phyloP scores from a whole-genome alignment of 2,113 vertebrate species.

The Notechis scutatus region DNA sequence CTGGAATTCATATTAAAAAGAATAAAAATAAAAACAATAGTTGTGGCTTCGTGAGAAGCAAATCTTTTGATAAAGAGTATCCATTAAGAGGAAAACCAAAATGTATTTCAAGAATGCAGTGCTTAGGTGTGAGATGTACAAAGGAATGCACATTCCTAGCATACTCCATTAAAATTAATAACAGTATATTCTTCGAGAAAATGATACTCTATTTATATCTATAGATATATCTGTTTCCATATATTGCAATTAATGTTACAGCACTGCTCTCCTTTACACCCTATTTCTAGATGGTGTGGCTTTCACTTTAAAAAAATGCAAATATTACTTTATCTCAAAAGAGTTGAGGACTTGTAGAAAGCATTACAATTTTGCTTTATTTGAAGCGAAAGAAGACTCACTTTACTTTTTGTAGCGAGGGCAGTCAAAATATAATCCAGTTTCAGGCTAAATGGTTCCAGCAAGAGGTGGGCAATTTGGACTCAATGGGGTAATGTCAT shows the following conservation, averaged over 20 bases:
- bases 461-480: slow-evolving; percentile 43
- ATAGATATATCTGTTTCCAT: slow-evolving; percentile 40
- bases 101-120: slow-evolving; percentile 52
- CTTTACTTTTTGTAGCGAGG: background rate
- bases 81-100: slow-evolving; percentile 55
- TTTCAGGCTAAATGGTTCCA: slow-evolving; percentile 17
- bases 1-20: slow-evolving; percentile 72
- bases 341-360: slow-evolving; percentile 18
- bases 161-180: slow-evolving; percentile 48
- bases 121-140: slow-evolving; percentile 49
- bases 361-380: slow-evolving; percentile 31
- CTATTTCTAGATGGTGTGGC: slow-evolving; percentile 39
- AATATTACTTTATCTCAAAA: background rate
- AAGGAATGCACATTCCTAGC: slow-evolving; percentile 59
- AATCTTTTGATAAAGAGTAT: slow-evolving; percentile 57
- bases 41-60: slow-evolving; percentile 56
- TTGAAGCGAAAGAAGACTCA: background rate
- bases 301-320: slow-evolving; percentile 33
- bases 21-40: slow-evolving; percentile 46
- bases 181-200: slow-evolving; percentile 55
- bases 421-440: slow-evolving; percentile 1
- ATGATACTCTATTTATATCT: slow-evolving; percentile 31
- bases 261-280: slow-evolving; percentile 47
- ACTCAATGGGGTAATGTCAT: slow-evolving; percentile 53
- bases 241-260: slow-evolving; percentile 52